A percentile compares a stretch with the other conserved stretches of the same genome.
These are phyloP conservation scores for Sorex araneus DNA, from an alignment of 2,113 vertebrate species.

Conservation along the genomic window DNA sequence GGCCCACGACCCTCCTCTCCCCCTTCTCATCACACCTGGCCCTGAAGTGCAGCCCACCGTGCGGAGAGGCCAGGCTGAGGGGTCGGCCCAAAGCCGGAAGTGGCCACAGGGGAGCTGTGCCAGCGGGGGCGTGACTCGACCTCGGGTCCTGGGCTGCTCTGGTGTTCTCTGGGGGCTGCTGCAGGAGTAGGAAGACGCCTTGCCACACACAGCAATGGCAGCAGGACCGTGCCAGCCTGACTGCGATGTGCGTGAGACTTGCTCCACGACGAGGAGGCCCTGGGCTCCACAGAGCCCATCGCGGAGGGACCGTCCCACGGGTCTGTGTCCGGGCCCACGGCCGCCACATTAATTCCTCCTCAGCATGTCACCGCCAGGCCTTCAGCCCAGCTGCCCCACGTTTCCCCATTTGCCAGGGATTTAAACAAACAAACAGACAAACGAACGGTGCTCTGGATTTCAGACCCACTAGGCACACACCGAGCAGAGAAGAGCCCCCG, in stretches of 20 bases:
- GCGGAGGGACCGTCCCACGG: not conserved
- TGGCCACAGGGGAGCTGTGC: not conserved
- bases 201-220: too few species aligned
- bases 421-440: too few species aligned
- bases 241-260: not conserved
- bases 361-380: not conserved
- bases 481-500: too few species aligned
- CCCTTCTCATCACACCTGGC: accelerated
- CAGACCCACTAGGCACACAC: not conserved
- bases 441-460: not conserved
- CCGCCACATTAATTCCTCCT: not conserved
- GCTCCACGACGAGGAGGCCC: not conserved
- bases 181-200: not conserved
- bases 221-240: not conserved
- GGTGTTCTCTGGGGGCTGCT: not conserved
- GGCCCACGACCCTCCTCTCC: accelerated
- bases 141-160: not conserved
- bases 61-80: not conserved
- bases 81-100: not conserved
- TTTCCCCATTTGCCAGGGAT: conserved; percentile 33
- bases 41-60: accelerated
- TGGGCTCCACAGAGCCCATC: not conserved
- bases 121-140: not conserved
- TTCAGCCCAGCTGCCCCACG: not conserved
- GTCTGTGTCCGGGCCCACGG: not conserved